These are phyloP conservation scores for Drosophila bifasciata DNA, from an alignment of 1,140 invertebrate species.

Conservation along the genomic window DNA sequence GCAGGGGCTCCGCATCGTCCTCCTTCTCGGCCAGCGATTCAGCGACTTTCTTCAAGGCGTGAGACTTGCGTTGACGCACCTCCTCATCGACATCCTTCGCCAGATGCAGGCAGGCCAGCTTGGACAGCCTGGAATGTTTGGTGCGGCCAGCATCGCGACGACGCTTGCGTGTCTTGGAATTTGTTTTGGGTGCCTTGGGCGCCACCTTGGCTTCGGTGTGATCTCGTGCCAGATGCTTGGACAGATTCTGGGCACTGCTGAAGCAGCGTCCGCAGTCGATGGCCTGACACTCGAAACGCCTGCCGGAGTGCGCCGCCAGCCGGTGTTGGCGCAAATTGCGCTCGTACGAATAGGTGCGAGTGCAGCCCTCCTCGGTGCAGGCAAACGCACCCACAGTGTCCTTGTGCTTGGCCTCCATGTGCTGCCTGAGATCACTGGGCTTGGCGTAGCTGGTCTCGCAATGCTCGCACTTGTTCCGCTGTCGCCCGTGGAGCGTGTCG, in stretches of 20 bases:
- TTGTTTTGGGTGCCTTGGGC: background rate
- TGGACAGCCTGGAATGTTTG: constrained; percentile 53
- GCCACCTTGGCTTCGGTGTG: constrained; percentile 20
- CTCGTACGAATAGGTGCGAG: constrained; percentile 62
- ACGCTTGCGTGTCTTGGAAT: constrained; percentile 39
- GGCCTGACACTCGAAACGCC: constrained; percentile 68
- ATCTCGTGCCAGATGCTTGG: constrained; percentile 58
- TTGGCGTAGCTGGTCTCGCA: constrained; percentile 60
- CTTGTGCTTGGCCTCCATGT: constrained; percentile 60
- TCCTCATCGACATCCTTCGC: constrained; percentile 56
- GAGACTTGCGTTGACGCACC: constrained; percentile 45
- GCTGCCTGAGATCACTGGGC: constrained; percentile 50
- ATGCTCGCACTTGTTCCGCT: constrained; percentile 62
- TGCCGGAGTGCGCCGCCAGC: constrained; percentile 55
- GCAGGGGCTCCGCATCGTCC: background rate
- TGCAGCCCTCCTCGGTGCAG: constrained; percentile 61
- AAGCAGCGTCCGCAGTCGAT: constrained; percentile 62
- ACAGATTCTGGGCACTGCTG: constrained; percentile 73
- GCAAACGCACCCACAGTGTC: constrained; percentile 20
- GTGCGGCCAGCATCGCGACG: constrained; percentile 67
- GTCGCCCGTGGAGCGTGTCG: constrained; percentile 58
- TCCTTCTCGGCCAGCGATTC: constrained; percentile 17
- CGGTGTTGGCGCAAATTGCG: constrained; percentile 75
- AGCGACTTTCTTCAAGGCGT: constrained; percentile 43
- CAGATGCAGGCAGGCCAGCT: constrained; percentile 56